These are phyloP conservation scores for Charina bottae DNA, from an alignment of 2,113 vertebrate species.

Conservation along the genomic window DNA sequence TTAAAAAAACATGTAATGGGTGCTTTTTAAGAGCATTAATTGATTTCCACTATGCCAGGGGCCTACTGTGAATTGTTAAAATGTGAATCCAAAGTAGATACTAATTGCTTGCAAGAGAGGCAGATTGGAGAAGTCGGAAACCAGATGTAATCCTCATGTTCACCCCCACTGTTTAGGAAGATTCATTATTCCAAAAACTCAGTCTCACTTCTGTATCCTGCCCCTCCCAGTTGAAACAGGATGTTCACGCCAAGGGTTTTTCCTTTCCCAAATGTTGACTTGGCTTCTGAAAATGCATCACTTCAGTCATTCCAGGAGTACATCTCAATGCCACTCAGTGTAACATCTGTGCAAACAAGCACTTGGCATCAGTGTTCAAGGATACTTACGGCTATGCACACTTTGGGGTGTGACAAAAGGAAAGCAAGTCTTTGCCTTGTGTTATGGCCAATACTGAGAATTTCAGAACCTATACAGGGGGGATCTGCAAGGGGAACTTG, in stretches of 20 bases:
- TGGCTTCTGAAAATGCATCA: not conserved
- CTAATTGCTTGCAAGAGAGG: too few species aligned
- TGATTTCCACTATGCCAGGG: not conserved
- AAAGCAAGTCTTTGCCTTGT: not conserved
- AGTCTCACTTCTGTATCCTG: not conserved
- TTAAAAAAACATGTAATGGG: not conserved
- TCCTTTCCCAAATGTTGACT: not conserved
- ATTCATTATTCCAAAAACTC: not conserved
- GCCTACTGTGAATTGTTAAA: not conserved
- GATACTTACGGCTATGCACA: not conserved
- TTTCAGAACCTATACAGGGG: too few species aligned
- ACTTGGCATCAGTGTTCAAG: not conserved
- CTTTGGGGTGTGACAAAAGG: not conserved
- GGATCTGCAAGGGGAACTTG: too few species aligned
- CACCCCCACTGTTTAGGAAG: not conserved
- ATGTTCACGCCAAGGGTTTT: not conserved
- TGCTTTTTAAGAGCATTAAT: not conserved
- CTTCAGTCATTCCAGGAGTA: not conserved
- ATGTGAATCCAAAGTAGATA: not conserved
- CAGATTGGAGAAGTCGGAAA: not conserved
- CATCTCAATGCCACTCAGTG: not conserved
- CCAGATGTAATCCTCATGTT: not conserved
- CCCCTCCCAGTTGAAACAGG: not conserved
- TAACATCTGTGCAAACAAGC: not conserved
- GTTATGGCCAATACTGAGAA: too few species aligned